Conservation (phyloP, 2,113 vertebrate genomes). For the Tenrec ecaudatus region DNA sequence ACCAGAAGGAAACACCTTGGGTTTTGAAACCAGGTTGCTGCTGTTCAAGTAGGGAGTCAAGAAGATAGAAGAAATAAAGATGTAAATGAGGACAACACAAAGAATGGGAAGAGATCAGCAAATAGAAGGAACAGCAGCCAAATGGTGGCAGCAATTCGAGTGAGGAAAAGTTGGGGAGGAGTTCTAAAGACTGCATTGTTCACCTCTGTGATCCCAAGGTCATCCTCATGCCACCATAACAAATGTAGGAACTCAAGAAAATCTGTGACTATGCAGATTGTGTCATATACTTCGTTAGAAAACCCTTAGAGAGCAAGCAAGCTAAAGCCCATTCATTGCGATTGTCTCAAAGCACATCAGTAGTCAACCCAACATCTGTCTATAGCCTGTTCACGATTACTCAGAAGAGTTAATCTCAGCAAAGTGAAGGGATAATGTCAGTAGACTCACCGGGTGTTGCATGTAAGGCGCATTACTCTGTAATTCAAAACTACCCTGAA, state of each 20-base stretch:
- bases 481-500: not conserved
- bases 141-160: not conserved
- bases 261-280: not conserved
- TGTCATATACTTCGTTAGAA: not conserved
- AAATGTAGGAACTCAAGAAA: not conserved
- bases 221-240: rapidly evolving
- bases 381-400: not conserved
- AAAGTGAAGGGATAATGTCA: not conserved
- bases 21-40: not conserved
- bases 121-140: not conserved
- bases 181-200: not conserved
- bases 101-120: not conserved
- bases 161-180: not conserved
- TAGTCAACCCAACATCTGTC: slow-evolving; percentile 37
- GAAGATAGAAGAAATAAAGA: not conserved
- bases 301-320: slow-evolving; percentile 19
- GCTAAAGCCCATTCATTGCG: not conserved
- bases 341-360: not conserved
- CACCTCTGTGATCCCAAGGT: not conserved
- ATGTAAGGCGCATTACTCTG: not conserved
- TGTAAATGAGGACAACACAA: not conserved
- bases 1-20: not conserved
- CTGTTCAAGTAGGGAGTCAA: not conserved
- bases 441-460: not conserved
- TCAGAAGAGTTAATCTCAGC: not conserved